Conservation (phyloP, 1,140 invertebrate genomes). For the fruit fly (Drosophila melanogaster) region Release_6_plus_ISO1_MT NT_033777.3:5803001-5803500, state of each 20-base stretch:
- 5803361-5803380: slow-evolving; percentile 46
- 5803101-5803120: slow-evolving; percentile 2
- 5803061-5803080: slow-evolving; percentile 34
- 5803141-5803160: slow-evolving; percentile 66
- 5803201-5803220: slow-evolving; percentile 48
- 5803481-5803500: slow-evolving; percentile 74
- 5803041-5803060: slow-evolving; percentile 41
- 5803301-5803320: slow-evolving; percentile 45
- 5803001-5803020: slow-evolving; percentile 41
- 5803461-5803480: slow-evolving; percentile 75
- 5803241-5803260: slow-evolving; percentile 66
- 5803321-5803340: slow-evolving; percentile 13
- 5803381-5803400: slow-evolving; percentile 73
- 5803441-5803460: slow-evolving; percentile 18
- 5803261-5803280: slow-evolving; percentile 63
- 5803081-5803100: slow-evolving; percentile 59
- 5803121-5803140: background rate
- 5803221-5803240: slow-evolving; percentile 9
- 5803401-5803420: slow-evolving; percentile 71
- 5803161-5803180: slow-evolving; percentile 83
- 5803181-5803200: slow-evolving; percentile 66
- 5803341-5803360: slow-evolving; percentile 45
- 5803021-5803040: slow-evolving; percentile 53
- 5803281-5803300: background rate
- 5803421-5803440: slow-evolving; percentile 7